Percentiles rank a stretch among this genome's conserved stretches.
Conservation (phyloP, 2,888 invertebrate species). For the Oxycera nigricornis region DNA sequence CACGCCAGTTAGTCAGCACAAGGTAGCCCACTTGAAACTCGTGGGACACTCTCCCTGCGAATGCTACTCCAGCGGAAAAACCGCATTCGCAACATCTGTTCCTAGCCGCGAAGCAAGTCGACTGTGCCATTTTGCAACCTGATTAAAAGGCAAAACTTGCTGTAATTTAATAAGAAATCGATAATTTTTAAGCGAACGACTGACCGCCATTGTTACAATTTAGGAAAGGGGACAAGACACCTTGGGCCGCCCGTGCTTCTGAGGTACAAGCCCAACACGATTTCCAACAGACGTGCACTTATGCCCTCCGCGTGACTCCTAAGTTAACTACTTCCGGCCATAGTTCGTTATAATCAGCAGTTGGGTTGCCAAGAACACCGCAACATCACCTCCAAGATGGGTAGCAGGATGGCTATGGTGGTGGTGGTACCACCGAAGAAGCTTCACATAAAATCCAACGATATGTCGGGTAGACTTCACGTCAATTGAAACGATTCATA, state of each 20-base stretch:
- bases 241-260: too few relatives aligned
- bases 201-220: slow-evolving; percentile 19
- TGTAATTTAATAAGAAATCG: slow-evolving; percentile 35
- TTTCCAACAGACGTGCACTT: background rate
- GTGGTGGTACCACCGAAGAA: background rate
- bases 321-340: slow-evolving; percentile 36
- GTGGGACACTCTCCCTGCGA: slow-evolving; percentile 1
- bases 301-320: background rate
- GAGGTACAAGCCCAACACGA: background rate
- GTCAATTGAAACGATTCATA: slow-evolving; percentile 19
- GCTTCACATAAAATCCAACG: slow-evolving; percentile 2
- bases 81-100: slow-evolving; percentile 29
- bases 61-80: slow-evolving; percentile 7
- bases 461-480: background rate
- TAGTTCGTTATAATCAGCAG: background rate
- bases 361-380: background rate
- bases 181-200: slow-evolving; percentile 9
- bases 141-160: slow-evolving; percentile 21
- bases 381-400: background rate
- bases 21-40: slow-evolving; percentile 19
- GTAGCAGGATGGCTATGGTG: background rate
- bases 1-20: too few relatives aligned
- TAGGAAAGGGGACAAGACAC: background rate
- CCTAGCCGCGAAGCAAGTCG: slow-evolving; percentile 25
- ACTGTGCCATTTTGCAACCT: slow-evolving; percentile 31